Conservation (phyloP, 2,888 invertebrate species). For the Papilio demoleus region DNA sequence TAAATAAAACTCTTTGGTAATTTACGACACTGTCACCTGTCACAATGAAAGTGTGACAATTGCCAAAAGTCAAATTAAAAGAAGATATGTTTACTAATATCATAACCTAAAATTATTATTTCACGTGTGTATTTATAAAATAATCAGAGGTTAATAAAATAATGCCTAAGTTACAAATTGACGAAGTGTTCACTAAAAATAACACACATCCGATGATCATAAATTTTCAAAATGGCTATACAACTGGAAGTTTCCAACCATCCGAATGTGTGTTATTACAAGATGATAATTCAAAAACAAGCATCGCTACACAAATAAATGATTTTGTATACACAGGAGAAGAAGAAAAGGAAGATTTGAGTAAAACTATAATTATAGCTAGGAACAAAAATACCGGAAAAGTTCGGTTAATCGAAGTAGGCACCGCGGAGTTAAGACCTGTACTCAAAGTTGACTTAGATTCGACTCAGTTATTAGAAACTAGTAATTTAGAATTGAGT, state of each 20-base stretch:
- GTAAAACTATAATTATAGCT: slow-evolving; percentile 62
- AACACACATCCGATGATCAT: slow-evolving; percentile 58
- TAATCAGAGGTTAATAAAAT: slow-evolving; percentile 34
- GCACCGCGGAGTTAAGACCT: slow-evolving; percentile 63
- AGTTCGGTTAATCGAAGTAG: slow-evolving; percentile 65
- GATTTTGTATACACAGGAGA: slow-evolving; percentile 65
- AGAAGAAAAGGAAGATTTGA: slow-evolving; percentile 59
- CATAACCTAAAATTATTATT: slow-evolving; percentile 24
- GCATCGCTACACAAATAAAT: slow-evolving; percentile 55
- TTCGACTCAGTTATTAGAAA: slow-evolving; percentile 53
- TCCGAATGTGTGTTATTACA: slow-evolving; percentile 55
- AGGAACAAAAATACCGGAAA: slow-evolving; percentile 67
- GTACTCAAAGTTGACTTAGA: slow-evolving; percentile 52
- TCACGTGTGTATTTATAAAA: slow-evolving; percentile 23
- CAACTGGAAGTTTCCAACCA: slow-evolving; percentile 56
- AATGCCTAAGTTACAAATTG: slow-evolving; percentile 65
- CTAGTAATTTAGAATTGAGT: slow-evolving; percentile 73
- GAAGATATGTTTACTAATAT: slow-evolving; percentile 24
- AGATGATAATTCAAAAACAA: slow-evolving; percentile 55
- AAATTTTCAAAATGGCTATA: slow-evolving; percentile 72
- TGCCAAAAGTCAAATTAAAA: slow-evolving; percentile 5
- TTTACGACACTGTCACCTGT: too few species aligned
- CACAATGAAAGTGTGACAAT: background rate
- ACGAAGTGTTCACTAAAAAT: slow-evolving; percentile 61
- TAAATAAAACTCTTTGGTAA: too few species aligned